Percentiles rank a stretch among this genome's conserved stretches.
Conservation (phyloP, 2,797 vertebrate genomes). For the Anisognathus igniventris region DNA sequence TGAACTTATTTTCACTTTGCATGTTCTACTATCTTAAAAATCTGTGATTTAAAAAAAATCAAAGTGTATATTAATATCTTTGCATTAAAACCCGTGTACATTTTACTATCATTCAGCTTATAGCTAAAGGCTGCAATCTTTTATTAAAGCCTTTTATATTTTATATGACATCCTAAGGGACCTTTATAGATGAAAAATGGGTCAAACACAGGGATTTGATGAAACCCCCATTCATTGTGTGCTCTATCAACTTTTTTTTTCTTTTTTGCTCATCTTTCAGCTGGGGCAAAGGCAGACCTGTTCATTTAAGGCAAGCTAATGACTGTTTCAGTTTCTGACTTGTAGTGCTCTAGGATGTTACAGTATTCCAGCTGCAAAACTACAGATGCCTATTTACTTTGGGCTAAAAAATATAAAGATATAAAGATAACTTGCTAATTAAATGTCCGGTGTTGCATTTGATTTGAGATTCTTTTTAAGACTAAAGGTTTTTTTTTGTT, state of each 20-base stretch:
- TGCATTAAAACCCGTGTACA: background rate
- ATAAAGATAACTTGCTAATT: background rate
- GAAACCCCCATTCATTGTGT: background rate
- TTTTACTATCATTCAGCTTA: background rate
- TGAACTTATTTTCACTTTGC: background rate
- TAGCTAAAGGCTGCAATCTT: background rate
- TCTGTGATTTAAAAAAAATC: background rate
- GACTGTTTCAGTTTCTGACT: background rate
- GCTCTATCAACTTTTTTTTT: background rate
- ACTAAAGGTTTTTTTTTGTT: background rate
- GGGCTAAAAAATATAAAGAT: background rate
- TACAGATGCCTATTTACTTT: background rate
- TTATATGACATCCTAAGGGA: background rate
- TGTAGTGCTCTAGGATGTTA: background rate
- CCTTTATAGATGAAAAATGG: background rate
- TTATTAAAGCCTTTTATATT: background rate
- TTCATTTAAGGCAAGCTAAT: background rate
- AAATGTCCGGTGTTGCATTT: background rate
- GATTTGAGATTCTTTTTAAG: background rate
- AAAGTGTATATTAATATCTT: background rate
- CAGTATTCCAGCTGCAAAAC: background rate
- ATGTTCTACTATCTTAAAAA: background rate
- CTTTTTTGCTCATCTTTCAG: background rate
- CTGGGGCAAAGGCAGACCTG: background rate
- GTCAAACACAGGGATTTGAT: background rate